These are phyloP conservation scores for Mormyrus iriodes DNA, from an alignment of 2,113 vertebrate genomes.

Conservation along the genomic window DNA sequence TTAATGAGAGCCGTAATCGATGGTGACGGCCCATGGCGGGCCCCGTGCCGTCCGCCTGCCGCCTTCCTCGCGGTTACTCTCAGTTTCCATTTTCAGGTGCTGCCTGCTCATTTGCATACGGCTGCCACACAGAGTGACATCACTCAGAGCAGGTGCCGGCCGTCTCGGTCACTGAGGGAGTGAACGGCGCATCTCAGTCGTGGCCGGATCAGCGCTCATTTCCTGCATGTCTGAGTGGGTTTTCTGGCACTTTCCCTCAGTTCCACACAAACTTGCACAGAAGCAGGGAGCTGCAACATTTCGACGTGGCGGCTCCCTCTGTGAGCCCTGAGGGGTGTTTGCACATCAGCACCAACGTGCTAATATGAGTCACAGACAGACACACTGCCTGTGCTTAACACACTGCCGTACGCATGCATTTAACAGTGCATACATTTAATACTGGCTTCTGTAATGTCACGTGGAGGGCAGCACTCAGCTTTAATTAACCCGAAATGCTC, in stretches of 20 bases:
- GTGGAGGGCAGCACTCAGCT: slow-evolving; percentile 49
- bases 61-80: not conserved
- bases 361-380: not conserved
- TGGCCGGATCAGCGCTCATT: not conserved
- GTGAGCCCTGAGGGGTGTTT: not conserved
- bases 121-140: not conserved
- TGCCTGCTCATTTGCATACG: slow-evolving; percentile 20
- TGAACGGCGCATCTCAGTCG: not conserved
- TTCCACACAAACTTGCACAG: not conserved
- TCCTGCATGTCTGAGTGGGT: not conserved
- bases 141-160: slow-evolving; percentile 12
- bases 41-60: not conserved
- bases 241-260: not conserved
- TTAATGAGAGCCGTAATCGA: slow-evolving; percentile 1
- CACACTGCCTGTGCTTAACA: not conserved
- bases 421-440: not conserved
- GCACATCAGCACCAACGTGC: not conserved
- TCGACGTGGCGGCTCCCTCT: not conserved
- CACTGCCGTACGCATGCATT: not conserved
- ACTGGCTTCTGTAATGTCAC: not conserved
- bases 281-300: not conserved
- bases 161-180: not conserved
- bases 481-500: slow-evolving; percentile 65
- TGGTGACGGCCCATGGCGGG: not conserved
- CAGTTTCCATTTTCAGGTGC: slow-evolving; percentile 9